A percentile compares a stretch with the other conserved stretches of the same genome.
Conservation (phyloP, 2,888 invertebrate species). For the Deilephila porcellus region DNA sequence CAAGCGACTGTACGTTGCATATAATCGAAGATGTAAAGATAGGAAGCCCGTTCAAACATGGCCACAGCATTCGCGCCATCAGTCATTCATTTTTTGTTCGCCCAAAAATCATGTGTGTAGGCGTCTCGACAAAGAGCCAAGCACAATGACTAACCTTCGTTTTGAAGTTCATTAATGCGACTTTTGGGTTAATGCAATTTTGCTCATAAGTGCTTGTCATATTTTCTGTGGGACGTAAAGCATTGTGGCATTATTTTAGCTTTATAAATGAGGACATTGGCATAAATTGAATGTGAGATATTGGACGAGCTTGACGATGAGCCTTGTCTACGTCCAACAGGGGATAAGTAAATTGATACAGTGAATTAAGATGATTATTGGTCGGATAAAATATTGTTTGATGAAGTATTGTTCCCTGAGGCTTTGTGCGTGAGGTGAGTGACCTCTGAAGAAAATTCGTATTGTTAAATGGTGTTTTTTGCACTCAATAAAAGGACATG, state of each 20-base stretch:
- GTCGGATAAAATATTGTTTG: not conserved
- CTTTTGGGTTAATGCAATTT: conserved; percentile 25
- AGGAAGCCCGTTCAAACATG: conserved; percentile 12
- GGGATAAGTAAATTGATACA: conserved; percentile 3
- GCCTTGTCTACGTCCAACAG: conserved; percentile 7
- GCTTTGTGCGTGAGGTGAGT: not conserved
- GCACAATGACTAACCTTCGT: conserved; percentile 59
- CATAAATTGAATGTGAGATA: conserved; percentile 5
- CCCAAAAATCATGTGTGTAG: conserved; percentile 50
- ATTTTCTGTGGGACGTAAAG: conserved; percentile 11
- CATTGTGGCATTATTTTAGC: conserved; percentile 17
- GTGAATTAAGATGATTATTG: conserved; percentile 9
- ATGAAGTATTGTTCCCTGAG: not conserved
- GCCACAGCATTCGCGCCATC: conserved; percentile 44
- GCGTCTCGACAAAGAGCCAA: conserved; percentile 51
- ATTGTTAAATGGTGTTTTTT: too few relatives aligned
- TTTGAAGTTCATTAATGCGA: conserved; percentile 49
- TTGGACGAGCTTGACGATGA: not conserved
- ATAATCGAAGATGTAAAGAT: conserved; percentile 25
- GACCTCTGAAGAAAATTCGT: not conserved
- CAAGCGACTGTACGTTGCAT: not conserved
- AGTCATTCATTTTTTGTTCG: conserved; percentile 52
- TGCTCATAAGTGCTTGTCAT: conserved; percentile 11
- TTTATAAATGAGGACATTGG: not conserved
- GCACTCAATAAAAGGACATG: too few relatives aligned